Percentiles rank a stretch among this genome's conserved stretches.
phyloP scores from a whole-genome alignment of 2,113 vertebrate species.

The Trachemys scripta region DNA sequence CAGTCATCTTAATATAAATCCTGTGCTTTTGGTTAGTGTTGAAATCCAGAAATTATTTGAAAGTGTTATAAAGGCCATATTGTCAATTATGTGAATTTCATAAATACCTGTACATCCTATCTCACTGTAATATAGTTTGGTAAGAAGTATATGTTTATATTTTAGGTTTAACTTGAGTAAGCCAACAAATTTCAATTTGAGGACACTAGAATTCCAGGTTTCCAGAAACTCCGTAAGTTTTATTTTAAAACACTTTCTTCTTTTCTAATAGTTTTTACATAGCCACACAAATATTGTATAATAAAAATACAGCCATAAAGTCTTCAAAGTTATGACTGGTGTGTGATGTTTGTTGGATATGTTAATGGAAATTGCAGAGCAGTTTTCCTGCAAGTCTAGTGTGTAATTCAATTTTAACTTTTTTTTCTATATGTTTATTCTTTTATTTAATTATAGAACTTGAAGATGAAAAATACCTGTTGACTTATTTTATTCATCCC shows the following conservation, averaged over 20 bases:
- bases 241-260: constrained; percentile 16
- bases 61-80: neutral
- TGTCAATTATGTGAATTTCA: neutral
- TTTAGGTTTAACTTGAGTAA: constrained; percentile 92
- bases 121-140: neutral
- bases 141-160: constrained; percentile 25
- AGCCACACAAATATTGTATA: neutral
- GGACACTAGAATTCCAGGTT: constrained; percentile 94
- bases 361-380: neutral
- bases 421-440: rapidly evolving
- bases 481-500: neutral
- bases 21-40: neutral
- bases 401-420: neutral
- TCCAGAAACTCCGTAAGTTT: constrained; percentile 93
- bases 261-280: neutral
- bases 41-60: neutral
- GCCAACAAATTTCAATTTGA: constrained; percentile 86
- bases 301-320: neutral
- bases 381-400: neutral
- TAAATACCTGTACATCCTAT: neutral
- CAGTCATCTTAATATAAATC: neutral
- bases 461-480: neutral
- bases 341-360: neutral
- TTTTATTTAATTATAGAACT: neutral
- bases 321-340: neutral